phyloP scores from a whole-genome alignment of 2,113 vertebrate species.

The Falco punctatus region DNA sequence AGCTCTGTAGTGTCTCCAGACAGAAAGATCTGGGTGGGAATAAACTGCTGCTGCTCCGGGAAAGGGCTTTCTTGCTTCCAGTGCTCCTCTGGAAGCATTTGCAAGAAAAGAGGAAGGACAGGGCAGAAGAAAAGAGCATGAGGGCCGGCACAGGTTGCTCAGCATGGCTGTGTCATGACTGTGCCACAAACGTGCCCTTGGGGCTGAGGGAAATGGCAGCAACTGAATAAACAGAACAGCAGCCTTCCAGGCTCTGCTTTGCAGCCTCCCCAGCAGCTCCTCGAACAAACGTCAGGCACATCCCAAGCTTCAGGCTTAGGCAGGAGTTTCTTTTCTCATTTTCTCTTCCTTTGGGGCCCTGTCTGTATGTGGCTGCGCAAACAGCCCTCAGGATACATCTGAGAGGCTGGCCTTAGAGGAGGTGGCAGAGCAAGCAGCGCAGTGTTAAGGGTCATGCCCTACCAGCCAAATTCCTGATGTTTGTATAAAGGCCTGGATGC shows the following conservation, averaged over 20 bases:
- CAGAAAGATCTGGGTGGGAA: background rate
- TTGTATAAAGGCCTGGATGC: background rate
- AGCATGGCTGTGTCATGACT: background rate
- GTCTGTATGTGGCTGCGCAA: background rate
- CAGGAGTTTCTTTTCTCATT: background rate
- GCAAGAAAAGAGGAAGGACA: background rate
- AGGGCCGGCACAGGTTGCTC: background rate
- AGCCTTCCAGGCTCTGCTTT: background rate
- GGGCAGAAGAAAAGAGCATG: background rate
- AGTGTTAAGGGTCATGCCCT: background rate
- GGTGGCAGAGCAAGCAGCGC: background rate
- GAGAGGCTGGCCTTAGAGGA: background rate
- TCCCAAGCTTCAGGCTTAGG: background rate
- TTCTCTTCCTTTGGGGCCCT: background rate
- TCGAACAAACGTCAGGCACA: background rate
- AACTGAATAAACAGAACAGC: background rate
- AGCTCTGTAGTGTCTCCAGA: background rate
- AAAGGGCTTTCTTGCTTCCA: background rate
- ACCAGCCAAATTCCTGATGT: background rate
- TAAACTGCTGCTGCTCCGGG: background rate
- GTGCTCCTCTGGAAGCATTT: accelerated
- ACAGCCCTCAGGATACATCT: background rate
- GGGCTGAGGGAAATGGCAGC: background rate
- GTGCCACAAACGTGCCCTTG: background rate
- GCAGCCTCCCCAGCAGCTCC: background rate